Evolutionary conservation across 2,113 vertebrate species (phyloP), one percentile per base, ranked within the genome.

Genomic region (Chrysemys picta): DNA sequence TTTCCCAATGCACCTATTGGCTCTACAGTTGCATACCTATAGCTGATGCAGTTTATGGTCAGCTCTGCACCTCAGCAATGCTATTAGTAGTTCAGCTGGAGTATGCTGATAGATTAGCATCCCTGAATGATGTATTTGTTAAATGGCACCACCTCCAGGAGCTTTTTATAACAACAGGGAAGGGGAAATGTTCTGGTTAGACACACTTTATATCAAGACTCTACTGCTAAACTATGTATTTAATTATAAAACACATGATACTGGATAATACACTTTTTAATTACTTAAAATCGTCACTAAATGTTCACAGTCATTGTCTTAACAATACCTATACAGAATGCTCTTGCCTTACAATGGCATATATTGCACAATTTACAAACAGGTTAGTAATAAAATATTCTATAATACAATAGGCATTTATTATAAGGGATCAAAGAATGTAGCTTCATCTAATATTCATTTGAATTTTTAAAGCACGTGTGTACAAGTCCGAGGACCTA

Each of bases 71-170:
- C 42, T 90, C 85, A 57, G 84, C 12, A 45, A 1, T 5, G 49
- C 14, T 62, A 25, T 38, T 82, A 7, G 8, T 9, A 27, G 38
- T 62, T 54, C 5, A 80, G 35, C 6, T 53, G 0, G 5, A 56
- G 25, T 1, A 47, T 84, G n/a, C 31, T 12, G 38, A 10, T 21
- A 21, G 2, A 1, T 0, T 3, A 49, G 25, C 29, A 21, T 10
- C 10, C 45, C 27, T 4, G 6, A 16, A 16, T 50, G 1, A 25
- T 22, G 93, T 1, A 27, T 91, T 88, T 96, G 93, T 94, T 92
- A 54, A 93, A 96, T 19, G 91, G 93, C 96, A 88, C 95, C 96
- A 97, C 80, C 95, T 92, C 93, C 97, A 97, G 97, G 93, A 95
- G 50, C 88, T 80, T 93, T 78, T 52, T 19, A 35, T n/a, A 87